Percentiles rank a stretch among this genome's conserved stretches.
phyloP scores from a whole-genome alignment of 2,888 invertebrate genomes.

The Eristalinus aeneus region DNA sequence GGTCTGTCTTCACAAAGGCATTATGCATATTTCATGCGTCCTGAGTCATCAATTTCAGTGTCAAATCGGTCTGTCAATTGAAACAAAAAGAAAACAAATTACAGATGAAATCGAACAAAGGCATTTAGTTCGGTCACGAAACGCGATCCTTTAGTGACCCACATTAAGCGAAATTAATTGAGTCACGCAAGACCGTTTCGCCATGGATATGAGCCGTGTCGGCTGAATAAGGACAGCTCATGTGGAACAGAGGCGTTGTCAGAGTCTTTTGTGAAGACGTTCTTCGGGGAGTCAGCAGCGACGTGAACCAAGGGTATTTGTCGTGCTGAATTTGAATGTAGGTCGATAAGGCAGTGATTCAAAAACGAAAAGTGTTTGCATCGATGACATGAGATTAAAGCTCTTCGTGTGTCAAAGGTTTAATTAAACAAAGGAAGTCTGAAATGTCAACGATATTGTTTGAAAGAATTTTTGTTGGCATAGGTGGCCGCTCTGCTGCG shows the following conservation, averaged over 20 bases:
- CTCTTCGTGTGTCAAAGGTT: too few relatives aligned
- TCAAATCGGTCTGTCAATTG: neutral
- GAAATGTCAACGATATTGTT: too few relatives aligned
- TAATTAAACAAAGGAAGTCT: too few relatives aligned
- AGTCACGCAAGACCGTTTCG: conserved; percentile 11
- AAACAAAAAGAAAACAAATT: neutral
- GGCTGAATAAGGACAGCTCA: neutral
- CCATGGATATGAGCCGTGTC: neutral
- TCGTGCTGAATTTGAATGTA: too few relatives aligned
- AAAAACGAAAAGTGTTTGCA: too few relatives aligned
- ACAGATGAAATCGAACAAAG: neutral
- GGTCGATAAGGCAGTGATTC: too few relatives aligned
- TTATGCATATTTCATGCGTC: neutral
- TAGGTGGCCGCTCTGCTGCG: too few relatives aligned
- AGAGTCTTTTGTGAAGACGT: neutral
- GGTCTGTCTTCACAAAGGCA: neutral
- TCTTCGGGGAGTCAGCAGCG: too few relatives aligned
- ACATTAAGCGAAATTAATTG: conserved; percentile 2
- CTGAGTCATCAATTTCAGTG: neutral
- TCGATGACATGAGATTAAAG: too few relatives aligned
- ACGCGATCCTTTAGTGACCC: conserved; percentile 16
- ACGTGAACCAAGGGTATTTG: too few relatives aligned
- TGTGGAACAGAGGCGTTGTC: neutral
- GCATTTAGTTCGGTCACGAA: neutral
- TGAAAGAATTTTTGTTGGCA: too few relatives aligned